phyloP scores from a whole-genome alignment of 1,140 invertebrate genomes.

The Aphaenogaster rudis region DNA sequence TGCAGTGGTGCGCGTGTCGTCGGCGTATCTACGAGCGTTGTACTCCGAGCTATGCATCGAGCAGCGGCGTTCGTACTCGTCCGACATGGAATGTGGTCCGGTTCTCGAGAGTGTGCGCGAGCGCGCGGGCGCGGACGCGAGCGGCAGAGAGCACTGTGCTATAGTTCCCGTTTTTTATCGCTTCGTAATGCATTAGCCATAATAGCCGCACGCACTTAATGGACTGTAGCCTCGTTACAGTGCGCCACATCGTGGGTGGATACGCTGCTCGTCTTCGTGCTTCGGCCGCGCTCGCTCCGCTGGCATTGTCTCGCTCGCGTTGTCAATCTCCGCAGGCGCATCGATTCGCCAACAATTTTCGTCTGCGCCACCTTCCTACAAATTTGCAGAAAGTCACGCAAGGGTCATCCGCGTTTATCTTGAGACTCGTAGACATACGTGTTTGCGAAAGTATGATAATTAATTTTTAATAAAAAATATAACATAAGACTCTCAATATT shows the following conservation, averaged over 20 bases:
- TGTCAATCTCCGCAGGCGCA: constrained; percentile 16
- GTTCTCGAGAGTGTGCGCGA: constrained; percentile 75
- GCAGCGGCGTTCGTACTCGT: constrained; percentile 80
- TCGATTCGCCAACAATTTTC: constrained; percentile 15
- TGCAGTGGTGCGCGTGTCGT: constrained; percentile 62
- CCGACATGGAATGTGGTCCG: constrained; percentile 86
- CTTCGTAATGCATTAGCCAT: constrained; percentile 83
- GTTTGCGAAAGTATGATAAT: not conserved
- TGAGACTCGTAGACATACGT: not conserved
- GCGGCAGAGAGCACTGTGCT: constrained; percentile 65
- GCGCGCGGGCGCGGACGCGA: constrained; percentile 21
- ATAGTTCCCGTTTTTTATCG: constrained; percentile 81
- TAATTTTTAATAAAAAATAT: not conserved
- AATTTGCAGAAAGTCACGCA: not conserved
- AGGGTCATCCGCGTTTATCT: not conserved
- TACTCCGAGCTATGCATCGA: constrained; percentile 79
- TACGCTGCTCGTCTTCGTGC: constrained; percentile 66
- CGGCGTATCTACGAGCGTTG: constrained; percentile 75
- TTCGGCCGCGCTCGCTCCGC: constrained; percentile 28
- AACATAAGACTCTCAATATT: too few species aligned
- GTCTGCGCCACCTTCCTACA: too few species aligned
- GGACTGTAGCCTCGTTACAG: constrained; percentile 83
- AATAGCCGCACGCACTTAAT: constrained; percentile 83
- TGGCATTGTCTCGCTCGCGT: constrained; percentile 35
- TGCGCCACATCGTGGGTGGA: constrained; percentile 83